Base-by-base conservation (phyloP, 2,797 vertebrate species). In the Muscicapa comitata region DNA sequence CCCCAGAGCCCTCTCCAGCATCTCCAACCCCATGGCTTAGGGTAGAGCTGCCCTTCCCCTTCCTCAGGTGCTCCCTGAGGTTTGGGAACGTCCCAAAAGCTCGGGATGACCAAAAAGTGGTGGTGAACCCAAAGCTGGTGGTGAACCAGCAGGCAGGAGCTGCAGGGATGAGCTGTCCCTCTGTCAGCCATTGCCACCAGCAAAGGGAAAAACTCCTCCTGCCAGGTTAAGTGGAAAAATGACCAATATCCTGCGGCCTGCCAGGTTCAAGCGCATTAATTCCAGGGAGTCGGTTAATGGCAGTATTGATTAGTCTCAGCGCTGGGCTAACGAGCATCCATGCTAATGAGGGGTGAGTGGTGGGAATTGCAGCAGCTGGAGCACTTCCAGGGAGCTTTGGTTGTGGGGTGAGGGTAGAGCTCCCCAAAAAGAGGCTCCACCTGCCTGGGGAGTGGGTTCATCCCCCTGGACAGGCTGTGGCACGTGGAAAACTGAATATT, bases 281-380 rank as follows among this genome's bases (percentile, higher is more conserved):
- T 97, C 95, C 70, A 95, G 93, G 57, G 96, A 90, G 96, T 95
- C 95, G 80, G 92, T 97, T 98, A 97, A 97, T 97, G 97, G 97
- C 91, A 88, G 93, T 97, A 98, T 98, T 97, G 98, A 98, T 98
- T 97, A 97, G 96, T 94, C 96, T 96, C 96, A 72, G 95, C 25
- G 50, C 97, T 95, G 95, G 84, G 96, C 97, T 98, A 97, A 98
- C 82, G 86, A 98, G 97, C 85, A 70, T 81, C 96, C 88, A 84
- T 94, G 94, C 48, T 97, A 96, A 97, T 90, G 93, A 97, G 94
- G 92, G 94, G 53, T 53, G 94, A 94, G 89, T 4, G 59, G 73
- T 73, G 93, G 70, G 89, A 84, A 58, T 19, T 80, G 83, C 94
- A 76, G 93, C 88, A 61, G 78, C 88, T 31, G 65, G 28, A 66